phyloP scores from a whole-genome alignment of 2,797 vertebrate genomes.

The Salarias fasciatus region DNA sequence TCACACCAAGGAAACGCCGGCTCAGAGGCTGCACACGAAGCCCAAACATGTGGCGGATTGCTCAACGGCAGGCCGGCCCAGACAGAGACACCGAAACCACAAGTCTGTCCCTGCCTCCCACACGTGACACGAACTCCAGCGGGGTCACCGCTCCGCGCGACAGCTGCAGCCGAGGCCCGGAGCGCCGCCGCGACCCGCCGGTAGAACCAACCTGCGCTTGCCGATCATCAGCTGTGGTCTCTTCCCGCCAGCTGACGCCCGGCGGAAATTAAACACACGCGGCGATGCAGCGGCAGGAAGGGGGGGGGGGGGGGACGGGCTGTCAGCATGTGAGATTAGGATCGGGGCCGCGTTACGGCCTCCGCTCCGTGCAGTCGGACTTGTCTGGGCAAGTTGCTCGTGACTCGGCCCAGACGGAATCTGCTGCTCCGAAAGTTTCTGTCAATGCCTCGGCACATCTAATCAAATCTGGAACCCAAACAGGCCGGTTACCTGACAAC shows the following conservation, averaged over 20 bases:
- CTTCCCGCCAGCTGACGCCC: neutral
- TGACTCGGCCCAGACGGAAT: constrained; percentile 70
- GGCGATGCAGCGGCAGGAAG: constrained; percentile 1
- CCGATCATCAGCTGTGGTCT: constrained; percentile 27
- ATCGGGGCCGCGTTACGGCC: constrained; percentile 64
- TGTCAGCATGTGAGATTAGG: constrained; percentile 55
- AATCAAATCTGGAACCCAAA: constrained; percentile 58
- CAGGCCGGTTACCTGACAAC: no score
- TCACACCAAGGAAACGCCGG: constrained; percentile 66
- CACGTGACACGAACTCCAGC: constrained; percentile 71
- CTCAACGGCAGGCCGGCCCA: constrained; percentile 65
- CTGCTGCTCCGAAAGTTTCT: constrained; percentile 66
- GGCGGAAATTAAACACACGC: constrained; percentile 1
- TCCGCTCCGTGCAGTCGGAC: constrained; percentile 46
- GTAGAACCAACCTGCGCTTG: constrained; percentile 49
- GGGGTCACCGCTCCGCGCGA: constrained; percentile 69
- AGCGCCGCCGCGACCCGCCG: constrained; percentile 43
- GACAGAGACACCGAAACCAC: constrained; percentile 74
- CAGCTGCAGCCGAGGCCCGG: constrained; percentile 65
- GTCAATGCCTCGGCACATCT: constrained; percentile 65
- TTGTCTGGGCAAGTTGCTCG: constrained; percentile 68
- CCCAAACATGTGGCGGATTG: constrained; percentile 74
- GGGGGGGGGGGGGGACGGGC: constrained; percentile 13
- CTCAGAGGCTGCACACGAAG: constrained; percentile 65
- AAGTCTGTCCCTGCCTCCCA: constrained; percentile 72